A percentile compares a stretch with the other conserved stretches of the same genome.
These are phyloP conservation scores for Eilema griseolum DNA, from an alignment of 2,888 invertebrate species.

Conservation along the genomic window DNA sequence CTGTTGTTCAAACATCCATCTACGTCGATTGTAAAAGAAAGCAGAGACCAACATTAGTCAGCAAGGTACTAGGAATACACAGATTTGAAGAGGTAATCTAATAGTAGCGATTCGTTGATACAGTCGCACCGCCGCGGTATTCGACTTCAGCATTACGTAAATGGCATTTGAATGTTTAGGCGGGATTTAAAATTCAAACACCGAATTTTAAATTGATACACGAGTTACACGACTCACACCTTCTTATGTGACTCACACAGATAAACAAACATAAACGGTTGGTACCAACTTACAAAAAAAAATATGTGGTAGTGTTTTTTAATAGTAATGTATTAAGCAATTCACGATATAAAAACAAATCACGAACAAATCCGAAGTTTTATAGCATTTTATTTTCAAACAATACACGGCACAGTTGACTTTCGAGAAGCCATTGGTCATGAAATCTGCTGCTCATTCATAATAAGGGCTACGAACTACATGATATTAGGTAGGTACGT, in stretches of 20 bases:
- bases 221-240: too few species aligned
- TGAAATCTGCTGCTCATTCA: conserved; percentile 14
- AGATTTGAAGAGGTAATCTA: conserved; percentile 51
- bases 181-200: conserved; percentile 2
- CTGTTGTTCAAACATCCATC: conserved; percentile 21
- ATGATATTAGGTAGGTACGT: conserved; percentile 1
- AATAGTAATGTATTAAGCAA: not conserved
- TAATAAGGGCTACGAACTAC: conserved; percentile 5
- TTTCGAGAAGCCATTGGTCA: conserved; percentile 16
- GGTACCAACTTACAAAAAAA: not conserved
- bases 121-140: not conserved
- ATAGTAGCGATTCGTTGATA: conserved; percentile 40
- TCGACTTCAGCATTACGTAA: not conserved
- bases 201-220: not conserved
- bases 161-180: not conserved
- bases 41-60: conserved; percentile 74
- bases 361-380: conserved; percentile 9
- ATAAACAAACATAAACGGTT: not conserved
- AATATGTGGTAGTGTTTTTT: not conserved
- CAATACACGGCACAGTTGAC: conserved; percentile 3
- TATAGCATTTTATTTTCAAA: conserved; percentile 13
- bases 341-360: conserved; percentile 5
- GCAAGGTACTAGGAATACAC: conserved; percentile 77
- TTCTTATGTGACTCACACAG: not conserved
- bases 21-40: conserved; percentile 55